Evolutionary conservation across 2,888 invertebrate species (phyloP), one percentile per base, ranked within the genome.

Genomic region (Pseudeuparius sepicola): DNA sequence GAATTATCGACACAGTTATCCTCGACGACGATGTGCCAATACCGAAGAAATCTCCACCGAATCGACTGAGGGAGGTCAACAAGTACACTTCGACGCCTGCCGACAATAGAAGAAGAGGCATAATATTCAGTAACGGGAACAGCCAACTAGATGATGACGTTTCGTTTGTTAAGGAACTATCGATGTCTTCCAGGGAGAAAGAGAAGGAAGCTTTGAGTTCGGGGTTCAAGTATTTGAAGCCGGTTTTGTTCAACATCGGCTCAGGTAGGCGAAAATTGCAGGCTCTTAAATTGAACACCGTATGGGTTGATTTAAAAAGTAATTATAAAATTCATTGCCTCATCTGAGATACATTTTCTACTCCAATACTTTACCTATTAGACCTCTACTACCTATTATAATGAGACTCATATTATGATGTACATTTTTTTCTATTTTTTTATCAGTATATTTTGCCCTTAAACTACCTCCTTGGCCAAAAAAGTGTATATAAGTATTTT

Each of bases 141-240:
- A 20, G 7, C 6, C 7, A 40, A 31, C 49, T 49, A 11, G 46
- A 52, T 26, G 53, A 56, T 37, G 56, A 59, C 37, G 43, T 59
- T 5, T 47, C 43, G 14, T 54, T 55, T 38, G 45, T 56, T 4
- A 51, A 48, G 33, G 48, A 48, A 34, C n/a, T n/a, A n/a, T 44
- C 41, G 3, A 51, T 50, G 37, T 45, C 52, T 18, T 41, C 49
- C 1, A 38, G 34, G 14, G 46, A 46, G 14, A 57, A 52, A 37
- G 46, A 43, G 37, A 7, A 31, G 4, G 46, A 50, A 34, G 46
- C 52, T 4, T 47, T 47, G 23, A 51, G 42, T 31, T 34, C 24
- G 9, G 51, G 47, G 12, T 46, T 48, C 16, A 47, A 41, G 24
- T 42, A 38, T 29, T 31, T 41, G 15, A 41, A 41, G 18, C 37